A percentile compares a stretch with the other conserved stretches of the same genome.
Conservation (phyloP, 2,888 invertebrate genomes). For the Myopa testacea region DNA sequence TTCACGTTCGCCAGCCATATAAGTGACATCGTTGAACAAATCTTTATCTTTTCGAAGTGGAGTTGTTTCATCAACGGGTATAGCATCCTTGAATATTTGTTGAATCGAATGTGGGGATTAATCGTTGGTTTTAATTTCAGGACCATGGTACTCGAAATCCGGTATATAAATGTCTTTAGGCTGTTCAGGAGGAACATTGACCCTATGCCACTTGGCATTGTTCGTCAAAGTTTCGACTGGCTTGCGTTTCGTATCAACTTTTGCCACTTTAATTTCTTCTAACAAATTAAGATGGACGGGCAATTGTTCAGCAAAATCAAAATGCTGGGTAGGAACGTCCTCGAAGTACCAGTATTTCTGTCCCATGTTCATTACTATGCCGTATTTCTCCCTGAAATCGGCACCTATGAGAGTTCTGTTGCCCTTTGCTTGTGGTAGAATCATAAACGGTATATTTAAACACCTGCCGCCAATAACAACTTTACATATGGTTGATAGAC, state of each 20-base stretch:
- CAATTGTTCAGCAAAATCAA: slow-evolving; percentile 8
- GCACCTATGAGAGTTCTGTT: too few species aligned
- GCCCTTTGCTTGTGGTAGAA: too few species aligned
- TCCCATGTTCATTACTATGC: too few species aligned
- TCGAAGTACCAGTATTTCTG: background rate
- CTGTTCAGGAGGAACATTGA: background rate
- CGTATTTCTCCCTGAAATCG: too few species aligned
- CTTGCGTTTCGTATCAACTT: background rate
- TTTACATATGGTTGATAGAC: slow-evolving; percentile 36
- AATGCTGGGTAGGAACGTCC: slow-evolving; percentile 37
- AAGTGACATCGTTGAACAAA: slow-evolving; percentile 14
- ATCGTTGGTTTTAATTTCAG: background rate
- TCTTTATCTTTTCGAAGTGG: background rate
- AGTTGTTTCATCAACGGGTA: slow-evolving; percentile 2
- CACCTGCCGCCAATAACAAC: slow-evolving; percentile 40
- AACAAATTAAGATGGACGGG: slow-evolving; percentile 4
- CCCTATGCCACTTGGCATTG: background rate
- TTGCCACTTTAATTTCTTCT: background rate
- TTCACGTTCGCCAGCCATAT: background rate
- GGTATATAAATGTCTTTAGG: background rate
- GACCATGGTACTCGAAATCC: slow-evolving; percentile 5
- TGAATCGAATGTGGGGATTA: slow-evolving; percentile 13
- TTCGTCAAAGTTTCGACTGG: background rate
- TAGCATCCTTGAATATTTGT: slow-evolving; percentile 2
- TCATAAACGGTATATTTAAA: too few species aligned